Evolutionary conservation across 92 coral and sea anemone species (phyloP), one percentile per base, ranked within the genome.

Genomic region (Porites divaricata): DNA sequence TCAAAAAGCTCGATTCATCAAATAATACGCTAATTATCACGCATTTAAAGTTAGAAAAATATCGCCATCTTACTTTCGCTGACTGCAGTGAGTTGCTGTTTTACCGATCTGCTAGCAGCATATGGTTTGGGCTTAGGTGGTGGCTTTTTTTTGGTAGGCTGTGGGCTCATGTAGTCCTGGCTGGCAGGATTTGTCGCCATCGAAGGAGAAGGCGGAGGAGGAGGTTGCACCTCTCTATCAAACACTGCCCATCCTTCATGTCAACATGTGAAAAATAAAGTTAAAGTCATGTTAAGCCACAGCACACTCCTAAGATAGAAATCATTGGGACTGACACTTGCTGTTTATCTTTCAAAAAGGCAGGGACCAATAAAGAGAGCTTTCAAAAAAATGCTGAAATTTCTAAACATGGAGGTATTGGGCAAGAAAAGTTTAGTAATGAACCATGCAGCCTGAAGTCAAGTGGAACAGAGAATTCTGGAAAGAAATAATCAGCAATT

Each of bases 91-190:
- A 68, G 51, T 24, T 81, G 70, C 21, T 28, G 77, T 75, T 72
- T 79, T 63, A 78, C 88, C 25, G 80, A 64, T 69, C 83, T 91
- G 53, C 80, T 65, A 49, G 76, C 85, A 50, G 98, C 95, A 70
- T 95, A 96, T 20, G 99, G 99, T 68, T 91, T 87, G n/a, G 99
- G 99, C 51, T 88, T 74, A 0, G 99, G 99, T 3, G 99, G 99
- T 0, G 95, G 95, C 63, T 89, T 92, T 59, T n/a, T 76, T 62
- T 89, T 77, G 20, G 69, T 8, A 74, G 89, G 67, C 7, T 21
- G 75, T 24, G 83, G 89, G 35, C 77, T 48, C 26, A 70, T 67
- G 76, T 84, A 83, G 25, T 85, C 81, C 19, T 87, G 81, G 22
- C 76, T 67, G 49, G 85, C 97, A 15, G 95, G 93, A 72, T 91